Evolutionary conservation across 2,113 vertebrate genomes (phyloP).

Genomic region (Struthidea cinerea): DNA sequence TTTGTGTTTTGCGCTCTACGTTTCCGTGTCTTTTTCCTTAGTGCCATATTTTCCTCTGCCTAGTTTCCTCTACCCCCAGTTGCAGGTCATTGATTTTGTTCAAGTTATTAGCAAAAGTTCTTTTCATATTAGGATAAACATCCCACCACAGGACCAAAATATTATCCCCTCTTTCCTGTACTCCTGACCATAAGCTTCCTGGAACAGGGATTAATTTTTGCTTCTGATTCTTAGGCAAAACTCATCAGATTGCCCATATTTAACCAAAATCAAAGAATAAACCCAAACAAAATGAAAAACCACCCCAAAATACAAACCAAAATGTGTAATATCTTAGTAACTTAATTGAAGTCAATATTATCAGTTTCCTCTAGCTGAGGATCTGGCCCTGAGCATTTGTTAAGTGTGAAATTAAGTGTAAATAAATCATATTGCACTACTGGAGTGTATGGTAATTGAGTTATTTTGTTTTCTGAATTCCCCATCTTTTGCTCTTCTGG

Average conservation of each 20-base stretch:
- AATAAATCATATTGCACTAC: background rate
- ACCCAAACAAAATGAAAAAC: accelerated
- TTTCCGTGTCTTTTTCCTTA: background rate
- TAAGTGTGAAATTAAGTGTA: background rate
- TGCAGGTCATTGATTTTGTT: background rate
- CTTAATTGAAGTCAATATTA: background rate
- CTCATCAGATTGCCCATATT: background rate
- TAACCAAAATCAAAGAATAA: background rate
- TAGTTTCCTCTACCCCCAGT: background rate
- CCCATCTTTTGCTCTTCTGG: background rate
- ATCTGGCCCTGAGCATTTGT: background rate
- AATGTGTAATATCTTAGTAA: background rate
- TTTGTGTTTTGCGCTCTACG: background rate
- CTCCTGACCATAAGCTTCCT: background rate
- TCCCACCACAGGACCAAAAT: background rate
- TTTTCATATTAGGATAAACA: background rate
- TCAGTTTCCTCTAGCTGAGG: background rate
- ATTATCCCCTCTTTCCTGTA: background rate
- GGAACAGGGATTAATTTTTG: background rate
- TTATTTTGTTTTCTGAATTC: conserved; percentile 41
- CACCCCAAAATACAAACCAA: background rate
- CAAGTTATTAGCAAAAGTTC: background rate
- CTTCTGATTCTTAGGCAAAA: background rate
- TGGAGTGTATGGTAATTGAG: background rate
- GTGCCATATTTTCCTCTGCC: background rate